Percentiles rank a stretch among this genome's conserved stretches.
phyloP scores from a whole-genome alignment of 2,888 invertebrate species.

The Syrphus vitripennis region DNA sequence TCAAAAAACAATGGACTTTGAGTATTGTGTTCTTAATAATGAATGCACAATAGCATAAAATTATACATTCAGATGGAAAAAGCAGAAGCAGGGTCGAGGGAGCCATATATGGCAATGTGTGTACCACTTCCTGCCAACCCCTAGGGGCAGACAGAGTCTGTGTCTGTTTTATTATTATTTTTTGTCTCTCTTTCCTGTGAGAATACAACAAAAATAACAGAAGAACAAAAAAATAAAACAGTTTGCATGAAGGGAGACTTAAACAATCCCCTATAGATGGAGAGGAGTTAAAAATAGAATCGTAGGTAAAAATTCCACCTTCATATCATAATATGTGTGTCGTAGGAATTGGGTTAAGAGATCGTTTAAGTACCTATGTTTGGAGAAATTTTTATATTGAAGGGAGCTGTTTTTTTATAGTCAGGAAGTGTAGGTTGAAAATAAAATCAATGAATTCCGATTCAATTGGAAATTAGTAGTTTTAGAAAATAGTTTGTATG shows the following conservation, averaged over 20 bases:
- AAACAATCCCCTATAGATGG: constrained; percentile 14
- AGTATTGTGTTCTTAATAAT: constrained; percentile 32
- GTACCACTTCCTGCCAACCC: constrained; percentile 39
- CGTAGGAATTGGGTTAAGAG: constrained; percentile 32
- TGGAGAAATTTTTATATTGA: constrained; percentile 3
- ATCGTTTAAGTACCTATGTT: constrained; percentile 19
- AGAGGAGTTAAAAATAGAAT: constrained; percentile 42
- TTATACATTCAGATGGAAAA: constrained; percentile 43
- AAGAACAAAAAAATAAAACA: neutral
- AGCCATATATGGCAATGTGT: constrained; percentile 22
- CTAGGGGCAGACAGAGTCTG: neutral
- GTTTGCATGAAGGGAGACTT: neutral
- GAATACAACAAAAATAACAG: neutral
- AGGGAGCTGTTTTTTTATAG: neutral
- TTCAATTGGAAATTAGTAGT: too few relatives aligned
- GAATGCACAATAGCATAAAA: constrained; percentile 57
- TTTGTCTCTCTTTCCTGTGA: constrained; percentile 10
- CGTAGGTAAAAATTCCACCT: neutral
- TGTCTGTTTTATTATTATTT: constrained; percentile 32
- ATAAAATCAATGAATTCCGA: too few relatives aligned
- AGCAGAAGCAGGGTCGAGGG: neutral
- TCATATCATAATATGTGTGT: neutral
- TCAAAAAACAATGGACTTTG: constrained; percentile 50
- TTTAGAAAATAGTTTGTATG: too few relatives aligned
- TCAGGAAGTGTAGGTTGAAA: neutral